A percentile compares a stretch with the other conserved stretches of the same genome.
Conservation (phyloP, 1,140 invertebrate species). For the Trachelipus rathkii region DNA sequence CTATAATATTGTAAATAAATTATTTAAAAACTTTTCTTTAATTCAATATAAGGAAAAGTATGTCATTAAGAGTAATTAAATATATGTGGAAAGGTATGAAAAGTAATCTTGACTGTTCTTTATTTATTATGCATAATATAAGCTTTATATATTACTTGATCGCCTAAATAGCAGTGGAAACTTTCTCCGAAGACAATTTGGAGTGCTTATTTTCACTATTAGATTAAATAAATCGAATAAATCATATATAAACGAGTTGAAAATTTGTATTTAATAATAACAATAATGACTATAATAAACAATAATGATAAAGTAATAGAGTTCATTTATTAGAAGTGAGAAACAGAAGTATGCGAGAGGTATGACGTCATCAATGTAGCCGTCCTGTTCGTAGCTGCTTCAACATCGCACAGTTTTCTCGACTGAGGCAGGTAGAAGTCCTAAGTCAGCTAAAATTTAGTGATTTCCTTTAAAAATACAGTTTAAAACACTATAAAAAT, state of each 20-base stretch:
- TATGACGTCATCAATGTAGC: constrained; percentile 12
- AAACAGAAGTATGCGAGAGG: constrained; percentile 6
- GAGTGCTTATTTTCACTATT: not conserved
- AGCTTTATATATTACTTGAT: not conserved
- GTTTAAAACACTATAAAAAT: constrained; percentile 2
- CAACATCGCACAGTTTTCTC: constrained; percentile 11
- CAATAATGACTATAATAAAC: not conserved
- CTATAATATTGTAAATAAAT: not conserved
- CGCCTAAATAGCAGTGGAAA: not conserved
- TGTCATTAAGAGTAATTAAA: not conserved
- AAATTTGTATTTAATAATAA: not conserved
- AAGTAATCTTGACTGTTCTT: not conserved
- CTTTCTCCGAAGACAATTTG: not conserved
- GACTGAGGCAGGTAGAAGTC: not conserved
- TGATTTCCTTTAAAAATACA: not conserved
- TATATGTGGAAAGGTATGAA: constrained; percentile 3
- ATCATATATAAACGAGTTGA: not conserved
- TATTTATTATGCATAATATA: constrained; percentile 7
- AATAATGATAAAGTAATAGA: no score
- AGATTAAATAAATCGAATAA: not conserved
- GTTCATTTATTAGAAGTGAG: not conserved
- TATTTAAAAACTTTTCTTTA: not conserved
- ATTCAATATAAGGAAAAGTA: not conserved
- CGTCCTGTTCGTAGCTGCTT: constrained; percentile 8
- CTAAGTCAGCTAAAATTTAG: constrained; percentile 10